phyloP scores from a whole-genome alignment of 2,113 vertebrate species.

The Caloenas nicobarica region DNA sequence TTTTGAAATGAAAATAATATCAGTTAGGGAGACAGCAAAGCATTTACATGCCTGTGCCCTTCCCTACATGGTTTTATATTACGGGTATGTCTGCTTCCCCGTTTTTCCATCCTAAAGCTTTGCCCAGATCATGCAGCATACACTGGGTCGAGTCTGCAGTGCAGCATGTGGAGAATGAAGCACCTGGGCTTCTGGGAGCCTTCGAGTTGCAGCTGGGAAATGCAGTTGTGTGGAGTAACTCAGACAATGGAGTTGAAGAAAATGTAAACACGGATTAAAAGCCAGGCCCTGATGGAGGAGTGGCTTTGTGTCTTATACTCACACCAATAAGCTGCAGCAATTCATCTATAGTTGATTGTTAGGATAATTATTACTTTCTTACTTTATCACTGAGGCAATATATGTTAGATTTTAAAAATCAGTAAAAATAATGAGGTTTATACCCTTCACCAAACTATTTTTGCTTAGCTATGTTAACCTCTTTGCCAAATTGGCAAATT shows the following conservation, averaged over 20 bases:
- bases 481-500: background rate
- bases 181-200: background rate
- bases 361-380: background rate
- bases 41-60: background rate
- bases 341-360: background rate
- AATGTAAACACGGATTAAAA: background rate
- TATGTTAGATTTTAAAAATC: background rate
- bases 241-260: background rate
- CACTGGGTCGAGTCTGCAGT: background rate
- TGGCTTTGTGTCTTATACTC: background rate
- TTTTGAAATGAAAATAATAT: background rate
- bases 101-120: background rate
- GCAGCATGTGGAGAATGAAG: fast-evolving
- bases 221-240: background rate
- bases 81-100: background rate
- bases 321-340: background rate
- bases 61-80: background rate
- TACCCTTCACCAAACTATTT: background rate
- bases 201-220: background rate
- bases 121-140: background rate
- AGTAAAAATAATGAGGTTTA: background rate
- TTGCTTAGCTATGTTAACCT: background rate
- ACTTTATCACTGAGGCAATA: background rate
- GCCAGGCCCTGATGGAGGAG: background rate
- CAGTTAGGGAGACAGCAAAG: background rate